Base-by-base conservation (phyloP, 2,113 vertebrate genomes). In the Riparia riparia region DNA sequence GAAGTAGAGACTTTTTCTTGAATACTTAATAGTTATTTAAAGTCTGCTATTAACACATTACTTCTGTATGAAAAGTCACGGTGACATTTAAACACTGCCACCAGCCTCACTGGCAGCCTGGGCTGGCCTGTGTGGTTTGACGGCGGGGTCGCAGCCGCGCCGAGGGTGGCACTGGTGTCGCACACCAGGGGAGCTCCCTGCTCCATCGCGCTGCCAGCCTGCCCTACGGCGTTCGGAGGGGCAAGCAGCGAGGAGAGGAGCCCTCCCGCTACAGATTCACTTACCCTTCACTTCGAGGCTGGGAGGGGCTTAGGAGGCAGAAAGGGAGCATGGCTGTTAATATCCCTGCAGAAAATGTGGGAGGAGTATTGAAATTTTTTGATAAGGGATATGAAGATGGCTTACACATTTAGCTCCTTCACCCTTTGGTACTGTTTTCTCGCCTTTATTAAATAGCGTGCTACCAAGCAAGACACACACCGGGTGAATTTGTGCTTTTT, bases 81-180 rank as follows among this genome's bases (percentile, higher is more conserved):
- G 68, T 19, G 60, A 63, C 22, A 20, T 31, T 53, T 49, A 17
- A 29, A 9, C 51, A 1, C 31, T 10, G 57, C 54, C 26, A 1
- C 47, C 32, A 8, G 13, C 3, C 17, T 20, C 3, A 1, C 21
- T 4, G 78, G 21, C 41, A 51, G 72, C 56, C 5, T 17, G 56
- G 1, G 31, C 1, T 4, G 34, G 16, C 45, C 34, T 0, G 0
- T 6, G 72, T 2, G 26, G 3, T 34, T 29, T 4, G 51, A 1
- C 6, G 0, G 22, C 54, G 3, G 42, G 5, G 9, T 7, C 10
- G n/a, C 58, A 2, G 2, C 8, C 3, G 9, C 20, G 32, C 11
- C 6, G 9, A 1, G 44, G 37, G 47, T 26, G 72, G 37, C 82
- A 34, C 32, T 0, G 5, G 10, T 6, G 60, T 6, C 32, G 45